Conservation (phyloP, 2,797 vertebrate genomes). For the Malacoctenus gilli region DNA sequence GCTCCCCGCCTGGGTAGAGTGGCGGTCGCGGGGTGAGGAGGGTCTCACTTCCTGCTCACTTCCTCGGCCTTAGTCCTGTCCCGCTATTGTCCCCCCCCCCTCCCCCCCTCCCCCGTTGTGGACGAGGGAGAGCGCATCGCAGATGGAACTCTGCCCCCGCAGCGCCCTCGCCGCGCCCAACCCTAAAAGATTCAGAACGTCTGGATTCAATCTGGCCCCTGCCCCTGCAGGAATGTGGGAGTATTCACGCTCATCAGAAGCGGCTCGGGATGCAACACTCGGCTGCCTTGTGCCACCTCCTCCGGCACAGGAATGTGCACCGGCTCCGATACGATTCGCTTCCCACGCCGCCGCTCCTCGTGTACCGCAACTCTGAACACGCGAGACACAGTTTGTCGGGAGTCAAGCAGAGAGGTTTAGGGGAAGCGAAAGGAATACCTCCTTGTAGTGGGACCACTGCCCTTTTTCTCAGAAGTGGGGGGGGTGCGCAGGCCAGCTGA, state of each 20-base stretch:
- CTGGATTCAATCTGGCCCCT: slow-evolving; percentile 42
- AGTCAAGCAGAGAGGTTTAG: too few species aligned
- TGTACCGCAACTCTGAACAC: neutral
- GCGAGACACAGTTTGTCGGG: slow-evolving; percentile 8
- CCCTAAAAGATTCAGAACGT: slow-evolving; percentile 3
- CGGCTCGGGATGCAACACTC: neutral
- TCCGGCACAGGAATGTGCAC: slow-evolving; percentile 20
- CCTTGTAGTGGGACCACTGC: too few species aligned
- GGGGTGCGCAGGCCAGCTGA: too few species aligned
- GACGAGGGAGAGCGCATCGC: slow-evolving; percentile 33
- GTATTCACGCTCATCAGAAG: slow-evolving; percentile 12
- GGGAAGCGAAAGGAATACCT: too few species aligned
- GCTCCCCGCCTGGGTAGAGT: neutral
- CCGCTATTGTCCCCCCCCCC: slow-evolving; percentile 54
- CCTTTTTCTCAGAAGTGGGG: too few species aligned
- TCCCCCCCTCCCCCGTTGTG: slow-evolving; percentile 12
- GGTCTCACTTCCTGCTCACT: slow-evolving; percentile 53
- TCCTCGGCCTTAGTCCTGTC: slow-evolving; percentile 38
- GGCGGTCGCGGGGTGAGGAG: slow-evolving; percentile 10
- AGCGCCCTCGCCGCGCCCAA: slow-evolving; percentile 1
- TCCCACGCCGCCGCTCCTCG: neutral
- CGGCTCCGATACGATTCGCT: slow-evolving; percentile 6
- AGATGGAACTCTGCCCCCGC: slow-evolving; percentile 20
- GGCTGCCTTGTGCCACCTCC: slow-evolving; percentile 5
- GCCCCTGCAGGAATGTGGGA: slow-evolving; percentile 63